Conservation (phyloP, 1,140 invertebrate species). For the Lepidotrigona ventralis region DNA sequence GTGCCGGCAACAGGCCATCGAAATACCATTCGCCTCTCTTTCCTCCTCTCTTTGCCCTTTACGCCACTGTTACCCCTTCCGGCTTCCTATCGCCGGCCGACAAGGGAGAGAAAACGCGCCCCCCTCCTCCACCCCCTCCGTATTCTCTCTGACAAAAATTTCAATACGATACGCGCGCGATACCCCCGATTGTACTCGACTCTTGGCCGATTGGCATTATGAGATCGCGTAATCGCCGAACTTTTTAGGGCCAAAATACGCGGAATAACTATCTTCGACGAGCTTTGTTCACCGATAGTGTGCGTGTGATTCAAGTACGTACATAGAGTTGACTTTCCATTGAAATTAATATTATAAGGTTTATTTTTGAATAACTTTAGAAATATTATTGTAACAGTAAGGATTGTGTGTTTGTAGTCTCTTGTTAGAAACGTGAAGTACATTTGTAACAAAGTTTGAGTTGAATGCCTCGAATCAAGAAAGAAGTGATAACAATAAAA, state of each 20-base stretch:
- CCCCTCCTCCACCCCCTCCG: constrained; percentile 26
- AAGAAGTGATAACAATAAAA: too few species aligned
- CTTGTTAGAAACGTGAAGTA: too few species aligned
- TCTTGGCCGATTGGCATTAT: constrained; percentile 11
- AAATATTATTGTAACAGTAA: too few species aligned
- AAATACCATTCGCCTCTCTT: constrained; percentile 54
- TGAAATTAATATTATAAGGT: too few species aligned
- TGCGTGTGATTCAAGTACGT: not conserved
- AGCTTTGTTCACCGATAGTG: not conserved
- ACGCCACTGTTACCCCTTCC: constrained; percentile 30
- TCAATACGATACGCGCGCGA: constrained; percentile 63
- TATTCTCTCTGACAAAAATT: constrained; percentile 72
- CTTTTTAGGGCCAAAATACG: not conserved
- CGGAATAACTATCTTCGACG: not conserved
- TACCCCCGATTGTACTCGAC: not conserved
- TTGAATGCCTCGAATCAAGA: too few species aligned
- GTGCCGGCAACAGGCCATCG: constrained; percentile 72
- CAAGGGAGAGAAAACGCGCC: constrained; percentile 69
- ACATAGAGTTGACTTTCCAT: not conserved
- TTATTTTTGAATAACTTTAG: too few species aligned
- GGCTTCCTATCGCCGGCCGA: constrained; percentile 1
- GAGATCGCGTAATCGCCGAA: constrained; percentile 48
- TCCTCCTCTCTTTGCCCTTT: constrained; percentile 26
- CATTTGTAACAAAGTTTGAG: too few species aligned
- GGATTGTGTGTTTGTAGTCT: too few species aligned